phyloP scores from a whole-genome alignment of 2,888 invertebrate genomes.

The Chymomyza caudatula region DNA sequence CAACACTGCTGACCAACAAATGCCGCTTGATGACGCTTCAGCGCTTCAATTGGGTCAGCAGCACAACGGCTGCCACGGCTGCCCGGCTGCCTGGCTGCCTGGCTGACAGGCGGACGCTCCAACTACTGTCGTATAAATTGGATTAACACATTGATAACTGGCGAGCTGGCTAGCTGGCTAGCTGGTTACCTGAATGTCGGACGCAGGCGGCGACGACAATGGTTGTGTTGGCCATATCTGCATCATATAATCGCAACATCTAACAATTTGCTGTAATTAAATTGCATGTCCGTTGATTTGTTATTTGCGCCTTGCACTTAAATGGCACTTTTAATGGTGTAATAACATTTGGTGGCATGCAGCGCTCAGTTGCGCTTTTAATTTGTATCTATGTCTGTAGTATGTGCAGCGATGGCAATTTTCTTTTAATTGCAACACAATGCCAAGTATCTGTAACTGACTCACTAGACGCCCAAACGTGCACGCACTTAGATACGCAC shows the following conservation, averaged over 20 bases:
- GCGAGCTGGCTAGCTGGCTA: background rate
- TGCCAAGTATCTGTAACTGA: conserved; percentile 23
- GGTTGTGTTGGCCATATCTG: background rate
- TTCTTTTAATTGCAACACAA: conserved; percentile 48
- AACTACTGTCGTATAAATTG: conserved; percentile 31
- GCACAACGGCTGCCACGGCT: background rate
- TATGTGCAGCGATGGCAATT: conserved; percentile 43
- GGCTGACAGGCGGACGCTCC: conserved; percentile 13
- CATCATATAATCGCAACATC: conserved; percentile 32
- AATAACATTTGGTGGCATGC: conserved; percentile 56
- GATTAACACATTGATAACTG: conserved; percentile 58
- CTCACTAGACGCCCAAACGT: background rate
- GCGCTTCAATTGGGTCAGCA: background rate
- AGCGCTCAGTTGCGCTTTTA: conserved; percentile 44
- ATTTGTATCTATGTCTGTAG: conserved; percentile 67
- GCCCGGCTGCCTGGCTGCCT: conserved; percentile 5
- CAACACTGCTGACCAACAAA: background rate
- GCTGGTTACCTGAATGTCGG: background rate
- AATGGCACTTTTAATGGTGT: conserved; percentile 68
- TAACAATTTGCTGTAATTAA: conserved; percentile 67
- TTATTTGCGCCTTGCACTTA: conserved; percentile 57
- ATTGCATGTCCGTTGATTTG: conserved; percentile 28
- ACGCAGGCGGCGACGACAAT: background rate
- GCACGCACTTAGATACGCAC: conserved; percentile 12
- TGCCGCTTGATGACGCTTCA: background rate